Evolutionary conservation across 2,113 vertebrate genomes (phyloP), one percentile per base, ranked within the genome.

Genomic region (Cromileptes altivelis): DNA sequence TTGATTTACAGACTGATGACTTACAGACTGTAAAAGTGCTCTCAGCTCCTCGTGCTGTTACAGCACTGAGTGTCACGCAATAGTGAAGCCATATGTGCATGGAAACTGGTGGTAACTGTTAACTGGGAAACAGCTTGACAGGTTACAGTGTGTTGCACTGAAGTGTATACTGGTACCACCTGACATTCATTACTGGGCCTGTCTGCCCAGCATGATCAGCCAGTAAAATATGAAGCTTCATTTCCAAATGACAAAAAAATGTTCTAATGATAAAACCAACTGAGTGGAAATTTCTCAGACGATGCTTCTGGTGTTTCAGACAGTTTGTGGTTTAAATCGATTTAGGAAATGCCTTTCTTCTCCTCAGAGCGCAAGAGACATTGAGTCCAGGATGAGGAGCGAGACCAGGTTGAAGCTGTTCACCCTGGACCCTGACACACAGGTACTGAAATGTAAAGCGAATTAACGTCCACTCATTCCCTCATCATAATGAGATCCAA

Each of bases 391-490:
- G 88, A 94, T 99, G 93, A 97, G 96, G 92, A 99, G 92, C 79
- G 98, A 99, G 92, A 97, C 95, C 84, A 96, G 98, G 83, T 89
- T 99, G 78, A 99, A 98, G 90, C 97, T 99, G 71, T 99, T 99
- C 95, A 96, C 96, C 40, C 93, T 99, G 95, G 98, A 99, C 87
- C 97, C 98, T 53, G 98, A 99, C 94, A 96, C 97, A 63, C 98
- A 99, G 97, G 98, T 99, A 94, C 87, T 84, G 71, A n/a, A 65
- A 10, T 72, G 2, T 21, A 18, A 68, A 58, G n/a, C 40, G 10
- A 18, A 7, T 60, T 17, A 33, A 15, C 27, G 33, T 56, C 37
- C 25, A 55, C 15, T 25, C 30, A 17, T 45, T 73, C 27, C 45
- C 30, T 23, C 11, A 3, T 53, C 21, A 50, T 52, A 67, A 30